Conservation (phyloP, 2,797 vertebrate species). For the Takifugu rubripes region DNA sequence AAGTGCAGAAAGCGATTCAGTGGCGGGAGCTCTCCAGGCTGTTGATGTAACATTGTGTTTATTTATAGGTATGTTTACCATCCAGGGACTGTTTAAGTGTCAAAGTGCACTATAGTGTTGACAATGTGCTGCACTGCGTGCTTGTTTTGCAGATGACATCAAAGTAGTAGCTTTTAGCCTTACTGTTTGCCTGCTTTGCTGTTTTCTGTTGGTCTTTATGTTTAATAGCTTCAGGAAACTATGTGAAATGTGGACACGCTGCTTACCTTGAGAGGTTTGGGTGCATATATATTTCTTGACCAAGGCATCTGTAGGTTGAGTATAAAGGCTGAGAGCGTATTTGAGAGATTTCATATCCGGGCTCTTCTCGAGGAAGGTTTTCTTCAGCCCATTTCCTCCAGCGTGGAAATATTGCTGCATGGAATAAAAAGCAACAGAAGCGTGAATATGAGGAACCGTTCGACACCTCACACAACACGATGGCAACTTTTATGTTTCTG, state of each 20-base stretch:
- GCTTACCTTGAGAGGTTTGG: slow-evolving; percentile 92
- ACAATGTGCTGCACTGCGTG: slow-evolving; percentile 2
- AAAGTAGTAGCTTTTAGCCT: background rate
- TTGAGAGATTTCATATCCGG: slow-evolving; percentile 91
- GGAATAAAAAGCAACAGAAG: slow-evolving; percentile 7
- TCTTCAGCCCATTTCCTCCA: slow-evolving; percentile 96
- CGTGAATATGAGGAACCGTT: background rate
- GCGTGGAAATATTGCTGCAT: slow-evolving; percentile 98
- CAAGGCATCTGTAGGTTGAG: slow-evolving; percentile 95
- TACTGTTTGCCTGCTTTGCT: background rate
- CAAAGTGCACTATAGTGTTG: background rate
- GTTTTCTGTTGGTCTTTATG: background rate
- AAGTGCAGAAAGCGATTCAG: background rate
- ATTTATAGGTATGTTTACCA: slow-evolving; percentile 10
- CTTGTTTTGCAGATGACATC: background rate
- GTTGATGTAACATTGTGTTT: background rate
- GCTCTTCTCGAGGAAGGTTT: slow-evolving; percentile 97
- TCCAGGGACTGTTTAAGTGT: slow-evolving; percentile 2
- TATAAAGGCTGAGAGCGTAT: slow-evolving; percentile 97
- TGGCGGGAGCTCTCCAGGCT: slow-evolving; percentile 1
- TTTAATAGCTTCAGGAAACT: background rate
- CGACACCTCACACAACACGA: too few relatives aligned
- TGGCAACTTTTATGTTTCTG: too few relatives aligned
- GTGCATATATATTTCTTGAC: slow-evolving; percentile 98
- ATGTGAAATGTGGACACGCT: background rate